phyloP scores from a whole-genome alignment of 1,140 invertebrate species.

The Whitmania pigra region DNA sequence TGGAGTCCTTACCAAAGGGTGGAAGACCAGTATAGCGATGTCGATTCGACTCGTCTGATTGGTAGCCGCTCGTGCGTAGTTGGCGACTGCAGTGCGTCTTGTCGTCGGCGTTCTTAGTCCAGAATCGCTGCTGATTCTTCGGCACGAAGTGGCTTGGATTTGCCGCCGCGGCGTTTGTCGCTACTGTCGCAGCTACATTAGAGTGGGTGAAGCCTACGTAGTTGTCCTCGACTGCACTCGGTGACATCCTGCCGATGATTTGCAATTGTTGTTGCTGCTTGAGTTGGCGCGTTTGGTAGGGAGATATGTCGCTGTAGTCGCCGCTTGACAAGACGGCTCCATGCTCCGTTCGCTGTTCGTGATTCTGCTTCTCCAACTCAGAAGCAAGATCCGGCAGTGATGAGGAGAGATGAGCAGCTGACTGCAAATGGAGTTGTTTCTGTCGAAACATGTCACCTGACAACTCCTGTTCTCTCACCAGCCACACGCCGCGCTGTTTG shows the following conservation, averaged over 20 bases:
- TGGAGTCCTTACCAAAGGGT: not conserved
- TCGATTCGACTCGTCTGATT: no score
- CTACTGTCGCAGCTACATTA: not conserved
- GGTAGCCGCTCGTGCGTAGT: not conserved
- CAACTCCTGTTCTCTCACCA: no score
- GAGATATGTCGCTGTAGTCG: not conserved
- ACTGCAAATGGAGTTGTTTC: not conserved
- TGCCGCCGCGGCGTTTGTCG: no score
- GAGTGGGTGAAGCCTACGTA: constrained; percentile 2
- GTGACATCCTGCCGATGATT: not conserved
- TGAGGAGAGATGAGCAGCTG: not conserved
- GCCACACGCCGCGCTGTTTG: no score
- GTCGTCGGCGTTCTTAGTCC: not conserved
- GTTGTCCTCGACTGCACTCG: not conserved
- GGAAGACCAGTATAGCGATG: no score
- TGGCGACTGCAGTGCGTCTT: not conserved
- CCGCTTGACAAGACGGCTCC: not conserved
- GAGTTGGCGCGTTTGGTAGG: not conserved
- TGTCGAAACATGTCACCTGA: no score
- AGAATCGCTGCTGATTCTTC: constrained; percentile 7
- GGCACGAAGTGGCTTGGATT: constrained; percentile 1
- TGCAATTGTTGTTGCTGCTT: not conserved
- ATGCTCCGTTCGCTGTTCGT: not conserved
- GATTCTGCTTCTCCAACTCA: not conserved
- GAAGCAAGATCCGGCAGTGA: not conserved